Evolutionary conservation across 2,797 vertebrate genomes (phyloP).

Genomic region (Cossypha niveicapilla): DNA sequence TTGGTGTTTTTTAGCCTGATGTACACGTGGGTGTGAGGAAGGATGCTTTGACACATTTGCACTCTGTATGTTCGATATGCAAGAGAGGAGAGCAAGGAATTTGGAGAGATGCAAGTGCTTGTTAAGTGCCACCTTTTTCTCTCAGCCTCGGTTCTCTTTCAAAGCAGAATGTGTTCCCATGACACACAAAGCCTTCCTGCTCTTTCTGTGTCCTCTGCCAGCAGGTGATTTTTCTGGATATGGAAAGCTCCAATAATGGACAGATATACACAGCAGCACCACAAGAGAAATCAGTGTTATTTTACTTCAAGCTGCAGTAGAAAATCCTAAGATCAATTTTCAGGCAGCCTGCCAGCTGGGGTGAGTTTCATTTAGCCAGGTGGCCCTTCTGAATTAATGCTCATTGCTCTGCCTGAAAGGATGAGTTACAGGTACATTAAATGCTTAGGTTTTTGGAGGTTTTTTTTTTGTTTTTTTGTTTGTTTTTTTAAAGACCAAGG

Average conservation of each 20-base stretch:
- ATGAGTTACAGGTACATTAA: not conserved
- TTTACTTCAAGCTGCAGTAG: not conserved
- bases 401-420: not conserved
- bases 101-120: not conserved
- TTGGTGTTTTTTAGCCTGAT: not conserved
- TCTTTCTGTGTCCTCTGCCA: not conserved
- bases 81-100: not conserved
- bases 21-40: not conserved
- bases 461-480: not conserved
- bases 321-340: not conserved
- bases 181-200: not conserved
- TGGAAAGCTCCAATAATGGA: not conserved
- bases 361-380: not conserved
- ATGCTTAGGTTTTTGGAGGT: not conserved
- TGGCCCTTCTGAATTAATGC: not conserved
- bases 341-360: not conserved
- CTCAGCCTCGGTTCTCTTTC: not conserved
- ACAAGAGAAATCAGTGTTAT: not conserved
- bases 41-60: accelerated
- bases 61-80: accelerated
- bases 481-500: not conserved
- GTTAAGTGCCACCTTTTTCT: not conserved
- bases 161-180: not conserved
- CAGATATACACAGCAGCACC: not conserved
- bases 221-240: not conserved